Evolutionary conservation across 2,797 vertebrate species (phyloP), one percentile per base, ranked within the genome.

Genomic region (Bucorvus abyssinicus): DNA sequence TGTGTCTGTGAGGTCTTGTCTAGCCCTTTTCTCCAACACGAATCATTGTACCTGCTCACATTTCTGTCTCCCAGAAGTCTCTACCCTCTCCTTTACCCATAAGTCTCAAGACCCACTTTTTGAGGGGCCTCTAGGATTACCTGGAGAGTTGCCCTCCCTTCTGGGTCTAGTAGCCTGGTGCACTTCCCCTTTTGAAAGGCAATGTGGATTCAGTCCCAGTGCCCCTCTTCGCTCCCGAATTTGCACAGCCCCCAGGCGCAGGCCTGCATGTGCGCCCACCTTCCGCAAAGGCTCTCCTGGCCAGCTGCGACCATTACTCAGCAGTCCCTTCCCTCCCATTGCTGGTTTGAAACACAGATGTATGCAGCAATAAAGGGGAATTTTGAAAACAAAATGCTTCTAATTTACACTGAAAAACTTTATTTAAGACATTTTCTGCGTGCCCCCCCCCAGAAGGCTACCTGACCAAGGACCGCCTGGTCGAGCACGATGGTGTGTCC

Each of bases 261-360:
- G 63, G 14, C 27, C 68, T 14, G 12, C 45, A 24, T 0, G 2
- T 1, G 2, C 5, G 1, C 15, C 20, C 4, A 21, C 67, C 36
- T 70, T 70, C 9, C 15, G 68, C 36, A 53, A 40, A 70, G 34
- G 36, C 60, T 57, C 14, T 52, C 45, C 32, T 10, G 22, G 18
- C 44, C 11, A 14, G 12, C 52, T 60, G 26, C 12, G 1, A 42
- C 20, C 59, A 6, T 36, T 16, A 32, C 10, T 24, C 55, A 50
- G 24, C 44, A n/a, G 38, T 30, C 55, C 20, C n/a, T 89, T 45
- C 75, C 45, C 23, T 77, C 53, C n/a, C 4, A 0, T 24, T 40
- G 14, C 63, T 30, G 30, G 22, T 73, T 68, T 77, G 71, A 73
- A 63, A 74, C n/a, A 45, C 29, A 56, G 14, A 47, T 1, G 1